Evolutionary conservation across 1,140 invertebrate species (phyloP).

Genomic region (Halyomorpha halys): DNA sequence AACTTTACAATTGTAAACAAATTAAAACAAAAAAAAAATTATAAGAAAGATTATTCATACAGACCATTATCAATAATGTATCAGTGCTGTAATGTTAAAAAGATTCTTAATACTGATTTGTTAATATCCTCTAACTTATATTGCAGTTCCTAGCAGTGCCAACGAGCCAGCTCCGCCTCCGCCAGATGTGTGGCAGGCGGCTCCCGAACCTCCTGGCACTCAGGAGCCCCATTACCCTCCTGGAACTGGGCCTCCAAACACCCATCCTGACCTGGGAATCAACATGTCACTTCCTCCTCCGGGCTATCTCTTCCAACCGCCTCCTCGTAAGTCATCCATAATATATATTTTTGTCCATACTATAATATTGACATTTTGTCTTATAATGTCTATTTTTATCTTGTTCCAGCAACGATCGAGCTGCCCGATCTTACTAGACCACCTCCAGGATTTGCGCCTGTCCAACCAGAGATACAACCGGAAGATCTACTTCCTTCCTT

Average conservation of each 20-base stretch:
- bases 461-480: constrained; percentile 37
- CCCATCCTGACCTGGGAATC: constrained; percentile 24
- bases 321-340: background rate
- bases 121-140: too few relatives aligned
- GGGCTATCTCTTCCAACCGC: constrained; percentile 35
- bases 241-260: constrained; percentile 18
- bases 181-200: constrained; percentile 11
- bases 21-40: too few relatives aligned
- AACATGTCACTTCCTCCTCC: constrained; percentile 49
- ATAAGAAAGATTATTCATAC: too few relatives aligned
- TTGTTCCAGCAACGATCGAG: constrained; percentile 26
- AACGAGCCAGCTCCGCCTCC: background rate
- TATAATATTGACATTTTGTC: background rate
- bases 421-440: constrained; percentile 34
- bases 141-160: background rate
- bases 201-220: constrained; percentile 6
- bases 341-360: background rate
- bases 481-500: constrained; percentile 78
- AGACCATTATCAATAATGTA: too few relatives aligned
- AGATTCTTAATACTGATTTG: too few relatives aligned
- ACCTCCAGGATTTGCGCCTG: constrained; percentile 38
- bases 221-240: constrained; percentile 19
- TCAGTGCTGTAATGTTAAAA: too few relatives aligned
- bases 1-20: too few relatives aligned
- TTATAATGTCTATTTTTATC: background rate